Percentiles rank a stretch among this genome's conserved stretches.
phyloP scores from a whole-genome alignment of 2,888 invertebrate species.

The Bruchidius siliquastri region DNA sequence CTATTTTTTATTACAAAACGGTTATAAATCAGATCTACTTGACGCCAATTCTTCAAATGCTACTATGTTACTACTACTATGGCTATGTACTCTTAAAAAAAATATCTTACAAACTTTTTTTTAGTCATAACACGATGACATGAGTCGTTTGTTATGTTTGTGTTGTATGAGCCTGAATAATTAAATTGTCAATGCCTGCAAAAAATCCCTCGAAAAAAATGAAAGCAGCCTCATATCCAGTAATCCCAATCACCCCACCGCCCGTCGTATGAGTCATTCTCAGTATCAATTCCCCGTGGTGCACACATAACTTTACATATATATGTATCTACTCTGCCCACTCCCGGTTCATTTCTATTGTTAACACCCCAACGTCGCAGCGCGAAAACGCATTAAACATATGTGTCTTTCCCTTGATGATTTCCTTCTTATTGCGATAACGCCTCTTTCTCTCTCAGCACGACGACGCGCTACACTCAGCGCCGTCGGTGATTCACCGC shows the following conservation, averaged over 20 bases:
- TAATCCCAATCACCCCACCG: not conserved
- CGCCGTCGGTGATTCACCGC: not conserved
- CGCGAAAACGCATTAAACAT: not conserved
- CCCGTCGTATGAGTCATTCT: not conserved
- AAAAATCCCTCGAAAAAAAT: not conserved
- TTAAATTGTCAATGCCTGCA: not conserved
- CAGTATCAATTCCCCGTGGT: not conserved
- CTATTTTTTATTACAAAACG: too few relatives aligned
- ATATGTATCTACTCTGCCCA: not conserved
- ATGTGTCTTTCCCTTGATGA: not conserved
- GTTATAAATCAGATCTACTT: too few relatives aligned
- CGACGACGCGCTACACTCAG: not conserved
- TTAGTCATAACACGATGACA: too few relatives aligned
- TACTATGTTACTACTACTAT: too few relatives aligned
- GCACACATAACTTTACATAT: not conserved
- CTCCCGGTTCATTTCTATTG: not conserved
- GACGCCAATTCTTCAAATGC: too few relatives aligned
- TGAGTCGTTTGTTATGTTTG: too few relatives aligned
- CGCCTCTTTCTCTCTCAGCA: not conserved
- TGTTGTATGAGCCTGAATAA: too few relatives aligned
- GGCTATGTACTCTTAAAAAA: too few relatives aligned
- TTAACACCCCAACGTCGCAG: not conserved
- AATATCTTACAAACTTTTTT: too few relatives aligned
- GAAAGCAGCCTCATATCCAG: not conserved
- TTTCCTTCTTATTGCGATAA: not conserved